phyloP scores from a whole-genome alignment of 2,888 invertebrate species.

The Pristionchus fissidentatus region DNA sequence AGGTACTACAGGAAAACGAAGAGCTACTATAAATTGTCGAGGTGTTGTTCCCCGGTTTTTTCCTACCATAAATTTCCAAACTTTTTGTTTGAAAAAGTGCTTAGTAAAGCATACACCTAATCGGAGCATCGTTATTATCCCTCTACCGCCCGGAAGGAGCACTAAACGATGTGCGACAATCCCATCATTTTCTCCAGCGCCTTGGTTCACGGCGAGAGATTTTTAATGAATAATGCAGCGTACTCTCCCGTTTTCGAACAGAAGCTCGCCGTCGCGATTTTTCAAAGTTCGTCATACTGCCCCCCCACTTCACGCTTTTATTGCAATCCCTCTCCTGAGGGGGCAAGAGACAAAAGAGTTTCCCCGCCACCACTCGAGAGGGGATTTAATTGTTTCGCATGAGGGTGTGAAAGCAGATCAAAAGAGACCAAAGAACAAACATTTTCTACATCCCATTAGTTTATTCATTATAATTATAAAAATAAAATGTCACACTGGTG shows the following conservation, averaged over 20 bases:
- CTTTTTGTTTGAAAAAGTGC: too few species aligned
- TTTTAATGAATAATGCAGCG: not conserved
- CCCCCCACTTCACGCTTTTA: not conserved
- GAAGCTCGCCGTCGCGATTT: not conserved
- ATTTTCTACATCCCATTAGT: too few species aligned
- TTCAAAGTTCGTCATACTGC: not conserved
- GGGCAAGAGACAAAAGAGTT: not conserved
- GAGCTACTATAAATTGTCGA: not conserved
- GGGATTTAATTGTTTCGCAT: conserved; percentile 17
- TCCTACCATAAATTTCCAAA: too few species aligned
- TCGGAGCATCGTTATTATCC: too few species aligned
- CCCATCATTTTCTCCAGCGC: not conserved
- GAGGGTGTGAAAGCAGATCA: not conserved
- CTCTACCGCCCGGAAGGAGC: too few species aligned
- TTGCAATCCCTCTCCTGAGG: conserved; percentile 1
- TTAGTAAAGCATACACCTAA: too few species aligned
- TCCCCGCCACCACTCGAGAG: conserved; percentile 1
- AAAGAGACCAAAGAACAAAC: too few species aligned
- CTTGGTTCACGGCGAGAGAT: not conserved
- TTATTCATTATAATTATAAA: too few species aligned
- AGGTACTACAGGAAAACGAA: not conserved
- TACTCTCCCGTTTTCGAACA: not conserved
- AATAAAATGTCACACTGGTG: too few species aligned
- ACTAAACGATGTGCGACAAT: not conserved
- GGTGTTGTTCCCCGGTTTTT: not conserved